phyloP scores from a whole-genome alignment of 2,113 vertebrate genomes.

The Rhombomys opimus region DNA sequence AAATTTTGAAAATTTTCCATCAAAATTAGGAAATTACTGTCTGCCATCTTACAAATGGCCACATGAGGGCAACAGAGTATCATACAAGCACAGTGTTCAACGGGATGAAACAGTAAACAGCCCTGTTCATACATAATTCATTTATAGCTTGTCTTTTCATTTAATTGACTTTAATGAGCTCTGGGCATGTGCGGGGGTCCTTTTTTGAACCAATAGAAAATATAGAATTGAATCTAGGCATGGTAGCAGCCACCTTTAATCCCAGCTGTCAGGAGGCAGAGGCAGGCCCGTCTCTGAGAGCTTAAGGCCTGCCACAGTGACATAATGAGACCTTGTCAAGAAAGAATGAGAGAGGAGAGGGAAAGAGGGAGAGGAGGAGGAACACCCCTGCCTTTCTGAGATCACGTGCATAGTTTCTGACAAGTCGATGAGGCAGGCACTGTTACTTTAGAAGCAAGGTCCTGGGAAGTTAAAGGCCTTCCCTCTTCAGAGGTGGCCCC shows the following conservation, averaged over 20 bases:
- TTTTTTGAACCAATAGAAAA: background rate
- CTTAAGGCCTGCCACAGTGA: background rate
- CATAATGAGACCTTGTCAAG: background rate
- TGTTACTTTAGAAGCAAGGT: background rate
- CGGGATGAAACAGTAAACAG: background rate
- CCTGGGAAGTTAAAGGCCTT: background rate
- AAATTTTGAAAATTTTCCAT: background rate
- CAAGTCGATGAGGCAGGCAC: background rate
- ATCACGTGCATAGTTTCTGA: background rate
- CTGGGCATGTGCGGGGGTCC: background rate
- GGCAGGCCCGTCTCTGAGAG: background rate
- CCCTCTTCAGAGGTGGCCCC: background rate
- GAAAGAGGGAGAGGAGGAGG: too few species aligned
- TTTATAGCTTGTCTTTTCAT: background rate
- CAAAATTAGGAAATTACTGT: background rate
- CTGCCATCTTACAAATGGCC: constrained; percentile 44
- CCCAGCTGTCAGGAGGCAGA: background rate
- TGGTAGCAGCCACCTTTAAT: background rate
- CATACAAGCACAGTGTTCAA: background rate
- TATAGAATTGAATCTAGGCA: background rate
- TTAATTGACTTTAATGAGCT: background rate
- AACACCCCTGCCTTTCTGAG: background rate
- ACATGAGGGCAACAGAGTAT: constrained; percentile 51
- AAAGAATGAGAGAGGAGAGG: background rate
- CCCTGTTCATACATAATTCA: background rate